Evolutionary conservation across 2,888 invertebrate species (phyloP).

Genomic region (Scaptomyza cyrtandrae): DNA sequence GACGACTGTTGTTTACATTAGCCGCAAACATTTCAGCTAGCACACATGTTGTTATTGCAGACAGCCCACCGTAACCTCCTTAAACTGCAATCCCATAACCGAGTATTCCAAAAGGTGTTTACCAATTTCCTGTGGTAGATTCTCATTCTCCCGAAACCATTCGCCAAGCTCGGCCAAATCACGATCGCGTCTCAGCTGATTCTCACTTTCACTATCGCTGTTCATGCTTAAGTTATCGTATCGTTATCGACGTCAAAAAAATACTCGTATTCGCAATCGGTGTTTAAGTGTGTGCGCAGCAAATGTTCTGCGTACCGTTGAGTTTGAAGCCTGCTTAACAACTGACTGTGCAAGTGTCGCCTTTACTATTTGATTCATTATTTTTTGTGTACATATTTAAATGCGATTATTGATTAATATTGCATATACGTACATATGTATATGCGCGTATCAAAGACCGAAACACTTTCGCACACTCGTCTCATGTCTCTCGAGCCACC

Average conservation of each 20-base stretch:
- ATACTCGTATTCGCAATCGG: constrained; percentile 22
- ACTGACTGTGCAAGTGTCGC: constrained; percentile 45
- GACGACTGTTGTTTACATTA: constrained; percentile 19
- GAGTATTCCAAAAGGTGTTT: constrained; percentile 25
- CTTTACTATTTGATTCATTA: constrained; percentile 23
- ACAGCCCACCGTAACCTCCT: neutral
- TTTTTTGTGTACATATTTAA: constrained; percentile 29
- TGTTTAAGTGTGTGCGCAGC: constrained; percentile 27
- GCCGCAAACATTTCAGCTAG: constrained; percentile 31
- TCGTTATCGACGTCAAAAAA: constrained; percentile 19
- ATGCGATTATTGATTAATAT: constrained; percentile 53
- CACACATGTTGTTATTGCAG: neutral
- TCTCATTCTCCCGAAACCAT: constrained; percentile 75
- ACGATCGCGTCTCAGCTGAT: constrained; percentile 65
- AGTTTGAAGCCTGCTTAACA: constrained; percentile 49
- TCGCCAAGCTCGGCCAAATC: constrained; percentile 67
- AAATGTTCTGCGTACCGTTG: constrained; percentile 42
- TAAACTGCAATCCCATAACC: neutral
- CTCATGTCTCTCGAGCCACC: constrained; percentile 10
- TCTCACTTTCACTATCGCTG: constrained; percentile 41
- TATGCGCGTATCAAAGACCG: constrained; percentile 1
- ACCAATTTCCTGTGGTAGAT: constrained; percentile 79
- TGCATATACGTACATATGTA: constrained; percentile 22
- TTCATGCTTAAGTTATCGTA: constrained; percentile 57
- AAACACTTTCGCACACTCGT: constrained; percentile 15